phyloP scores from a whole-genome alignment of 2,113 vertebrate species.

The Cephalopholis sonnerati region DNA sequence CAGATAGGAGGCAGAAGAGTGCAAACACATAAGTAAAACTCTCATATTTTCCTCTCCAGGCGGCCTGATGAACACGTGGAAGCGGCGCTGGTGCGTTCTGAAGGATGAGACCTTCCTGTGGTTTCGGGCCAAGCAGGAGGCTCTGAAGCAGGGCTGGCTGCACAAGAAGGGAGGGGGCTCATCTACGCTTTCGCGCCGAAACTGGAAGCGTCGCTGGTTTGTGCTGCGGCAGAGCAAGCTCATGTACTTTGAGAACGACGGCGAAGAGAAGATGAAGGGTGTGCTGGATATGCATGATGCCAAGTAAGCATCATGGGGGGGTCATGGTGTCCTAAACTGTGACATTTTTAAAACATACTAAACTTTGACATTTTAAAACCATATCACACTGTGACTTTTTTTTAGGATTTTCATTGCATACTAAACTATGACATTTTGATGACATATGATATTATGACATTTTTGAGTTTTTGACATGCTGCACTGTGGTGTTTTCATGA shows the following conservation, averaged over 20 bases:
- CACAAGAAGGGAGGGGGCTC: slow-evolving; percentile 97
- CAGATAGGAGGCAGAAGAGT: too few species aligned
- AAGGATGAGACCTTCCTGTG: slow-evolving; percentile 99
- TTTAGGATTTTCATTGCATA: too few species aligned
- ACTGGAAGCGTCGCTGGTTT: slow-evolving; percentile 99
- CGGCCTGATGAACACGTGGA: slow-evolving; percentile 96
- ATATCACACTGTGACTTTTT: too few species aligned
- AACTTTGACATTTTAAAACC: too few species aligned
- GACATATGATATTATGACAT: too few species aligned
- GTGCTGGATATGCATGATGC: slow-evolving; percentile 92
- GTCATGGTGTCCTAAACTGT: too few species aligned
- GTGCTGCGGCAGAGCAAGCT: slow-evolving; percentile 95
- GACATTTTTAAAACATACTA: too few species aligned
- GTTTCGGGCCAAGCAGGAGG: slow-evolving; percentile 98
- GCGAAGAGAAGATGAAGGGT: slow-evolving; percentile 95
- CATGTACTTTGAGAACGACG: slow-evolving; percentile 97
- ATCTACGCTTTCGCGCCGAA: slow-evolving; percentile 94
- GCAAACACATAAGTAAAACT: too few species aligned
- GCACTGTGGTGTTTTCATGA: too few species aligned
- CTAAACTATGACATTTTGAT: too few species aligned
- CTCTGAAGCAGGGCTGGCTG: slow-evolving; percentile 98
- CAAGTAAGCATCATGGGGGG: slow-evolving; percentile 84
- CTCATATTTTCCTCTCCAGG: slow-evolving; percentile 77
- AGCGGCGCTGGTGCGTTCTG: slow-evolving; percentile 96
- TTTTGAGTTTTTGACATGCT: too few species aligned